These are phyloP conservation scores for Rhinogobius similis DNA, from an alignment of 2,113 vertebrate species.

Conservation along the genomic window DNA sequence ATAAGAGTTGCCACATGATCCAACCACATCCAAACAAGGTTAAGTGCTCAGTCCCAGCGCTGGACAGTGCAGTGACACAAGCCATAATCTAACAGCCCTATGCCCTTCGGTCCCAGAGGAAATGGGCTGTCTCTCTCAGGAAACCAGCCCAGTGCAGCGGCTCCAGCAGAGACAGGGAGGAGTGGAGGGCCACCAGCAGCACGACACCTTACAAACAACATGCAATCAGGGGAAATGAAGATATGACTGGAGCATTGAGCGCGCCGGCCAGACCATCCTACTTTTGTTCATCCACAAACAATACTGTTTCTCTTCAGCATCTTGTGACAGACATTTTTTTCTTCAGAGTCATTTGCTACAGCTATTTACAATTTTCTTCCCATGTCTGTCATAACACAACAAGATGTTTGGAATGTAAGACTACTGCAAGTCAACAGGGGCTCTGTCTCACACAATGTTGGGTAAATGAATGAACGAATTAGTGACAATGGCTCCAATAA, in stretches of 20 bases:
- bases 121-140: conserved; percentile 62
- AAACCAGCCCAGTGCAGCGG: conserved; percentile 47
- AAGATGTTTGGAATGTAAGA: conserved; percentile 1
- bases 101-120: conserved; percentile 61
- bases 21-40: conserved; percentile 18
- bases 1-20: conserved; percentile 25
- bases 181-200: conserved; percentile 44
- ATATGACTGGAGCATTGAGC: conserved; percentile 18
- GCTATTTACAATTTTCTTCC: not conserved
- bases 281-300: conserved; percentile 4
- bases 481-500: not conserved
- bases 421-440: not conserved
- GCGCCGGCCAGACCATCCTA: not conserved
- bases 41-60: conserved; percentile 26
- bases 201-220: conserved; percentile 65
- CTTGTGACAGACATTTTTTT: conserved; percentile 1
- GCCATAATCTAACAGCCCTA: conserved; percentile 29
- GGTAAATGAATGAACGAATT: conserved; percentile 3
- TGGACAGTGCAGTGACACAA: conserved; percentile 35
- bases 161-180: conserved; percentile 18
- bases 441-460: conserved; percentile 4
- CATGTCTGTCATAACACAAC: not conserved
- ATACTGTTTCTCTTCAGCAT: conserved; percentile 3
- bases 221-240: conserved; percentile 64
- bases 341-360: conserved; percentile 13